Percentiles rank a stretch among this genome's conserved stretches.
Evolutionary conservation across 2,888 invertebrate genomes (phyloP).

Genomic region (Ellobium chinense): DNA sequence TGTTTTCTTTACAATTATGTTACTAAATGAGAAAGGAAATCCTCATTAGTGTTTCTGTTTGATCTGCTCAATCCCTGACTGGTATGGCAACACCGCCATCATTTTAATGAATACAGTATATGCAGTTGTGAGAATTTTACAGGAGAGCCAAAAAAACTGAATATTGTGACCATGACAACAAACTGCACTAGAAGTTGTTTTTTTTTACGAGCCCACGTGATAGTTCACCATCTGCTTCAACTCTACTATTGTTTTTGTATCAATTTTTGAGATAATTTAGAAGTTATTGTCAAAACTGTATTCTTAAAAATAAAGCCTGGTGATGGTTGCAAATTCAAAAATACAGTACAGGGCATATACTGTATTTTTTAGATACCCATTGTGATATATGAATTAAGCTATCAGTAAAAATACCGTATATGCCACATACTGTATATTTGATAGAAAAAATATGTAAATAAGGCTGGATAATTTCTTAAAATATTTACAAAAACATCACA

Average conservation of each 20-base stretch:
- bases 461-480: background rate
- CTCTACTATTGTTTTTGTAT: background rate
- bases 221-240: background rate
- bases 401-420: background rate
- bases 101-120: background rate
- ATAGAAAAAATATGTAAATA: background rate
- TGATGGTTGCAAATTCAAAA: background rate
- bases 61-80: no score
- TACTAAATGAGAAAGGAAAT: no score
- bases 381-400: background rate
- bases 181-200: background rate
- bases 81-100: background rate
- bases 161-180: background rate
- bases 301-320: background rate
- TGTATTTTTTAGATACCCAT: background rate
- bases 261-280: background rate
- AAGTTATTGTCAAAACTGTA: background rate
- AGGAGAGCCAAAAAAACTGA: background rate
- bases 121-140: background rate
- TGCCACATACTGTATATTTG: background rate
- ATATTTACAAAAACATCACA: background rate
- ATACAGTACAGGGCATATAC: no score
- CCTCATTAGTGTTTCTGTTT: no score
- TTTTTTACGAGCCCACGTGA: background rate
- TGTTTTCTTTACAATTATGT: no score